phyloP scores from a whole-genome alignment of 2,888 invertebrate genomes.

The Apodemia zela region DNA sequence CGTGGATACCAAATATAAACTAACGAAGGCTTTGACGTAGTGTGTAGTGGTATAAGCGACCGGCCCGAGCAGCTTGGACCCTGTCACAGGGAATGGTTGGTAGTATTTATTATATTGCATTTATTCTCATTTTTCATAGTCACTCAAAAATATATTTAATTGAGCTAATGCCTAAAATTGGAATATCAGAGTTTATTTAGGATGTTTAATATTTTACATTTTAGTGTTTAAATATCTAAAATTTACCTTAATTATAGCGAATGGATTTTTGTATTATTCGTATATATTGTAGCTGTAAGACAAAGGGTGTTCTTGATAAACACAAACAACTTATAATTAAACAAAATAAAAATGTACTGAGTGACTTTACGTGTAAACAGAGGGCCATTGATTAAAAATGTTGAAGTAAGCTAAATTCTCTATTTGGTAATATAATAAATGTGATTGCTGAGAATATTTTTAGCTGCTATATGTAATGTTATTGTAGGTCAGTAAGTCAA shows the following conservation, averaged over 20 bases:
- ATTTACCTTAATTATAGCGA: conserved; percentile 80
- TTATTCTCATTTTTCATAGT: conserved; percentile 78
- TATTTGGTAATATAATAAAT: conserved; percentile 77
- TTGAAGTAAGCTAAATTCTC: conserved; percentile 79
- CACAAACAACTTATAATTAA: conserved; percentile 76
- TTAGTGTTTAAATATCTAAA: conserved; percentile 80
- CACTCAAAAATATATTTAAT: conserved; percentile 77
- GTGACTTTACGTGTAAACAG: conserved; percentile 80
- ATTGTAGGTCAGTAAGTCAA: conserved; percentile 62
- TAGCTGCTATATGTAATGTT: conserved; percentile 74
- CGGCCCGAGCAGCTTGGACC: conserved; percentile 69
- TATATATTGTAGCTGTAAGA: conserved; percentile 72
- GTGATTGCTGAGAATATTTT: conserved; percentile 78
- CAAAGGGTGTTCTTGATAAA: conserved; percentile 76
- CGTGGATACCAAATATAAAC: conserved; percentile 76
- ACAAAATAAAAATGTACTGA: conserved; percentile 73
- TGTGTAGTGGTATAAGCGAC: conserved; percentile 58
- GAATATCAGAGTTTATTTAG: conserved; percentile 81
- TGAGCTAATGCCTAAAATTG: conserved; percentile 80
- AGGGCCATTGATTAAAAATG: conserved; percentile 78
- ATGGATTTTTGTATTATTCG: conserved; percentile 80
- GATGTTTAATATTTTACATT: conserved; percentile 80
- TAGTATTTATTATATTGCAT: conserved; percentile 79
- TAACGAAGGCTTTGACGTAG: conserved; percentile 73
- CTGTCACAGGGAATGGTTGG: conserved; percentile 64